phyloP scores from a whole-genome alignment of 2,113 vertebrate species.

The Macaca mulatta region DNA sequence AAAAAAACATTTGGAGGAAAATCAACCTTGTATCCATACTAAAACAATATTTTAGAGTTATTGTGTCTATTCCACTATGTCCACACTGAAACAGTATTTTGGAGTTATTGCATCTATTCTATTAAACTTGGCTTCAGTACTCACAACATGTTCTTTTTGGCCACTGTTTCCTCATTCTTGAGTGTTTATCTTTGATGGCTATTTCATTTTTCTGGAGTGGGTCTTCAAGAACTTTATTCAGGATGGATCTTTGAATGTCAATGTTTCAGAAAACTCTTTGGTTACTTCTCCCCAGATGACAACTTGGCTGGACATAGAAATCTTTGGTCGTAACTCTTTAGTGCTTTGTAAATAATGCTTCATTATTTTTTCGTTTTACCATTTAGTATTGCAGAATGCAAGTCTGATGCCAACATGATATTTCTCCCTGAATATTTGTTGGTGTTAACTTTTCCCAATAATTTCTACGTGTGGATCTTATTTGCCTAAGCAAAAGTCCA shows the following conservation, averaged over 20 bases:
- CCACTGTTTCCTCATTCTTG: not conserved
- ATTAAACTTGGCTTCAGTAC: not conserved
- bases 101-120: not conserved
- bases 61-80: not conserved
- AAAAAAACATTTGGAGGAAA: not conserved
- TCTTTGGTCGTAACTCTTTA: not conserved
- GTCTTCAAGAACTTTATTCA: not conserved
- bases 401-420: not conserved
- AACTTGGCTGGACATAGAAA: not conserved
- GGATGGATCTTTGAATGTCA: not conserved
- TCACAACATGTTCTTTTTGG: accelerated
- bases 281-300: not conserved
- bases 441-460: not conserved
- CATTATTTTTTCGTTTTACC: not conserved
- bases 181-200: not conserved
- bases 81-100: not conserved
- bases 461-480: not conserved
- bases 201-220: not conserved
- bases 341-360: not conserved
- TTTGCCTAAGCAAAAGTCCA: not conserved
- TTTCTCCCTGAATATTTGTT: not conserved
- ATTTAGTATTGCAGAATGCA: not conserved
- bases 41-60: not conserved
- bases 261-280: not conserved
- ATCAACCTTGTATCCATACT: not conserved